These are phyloP conservation scores for Apostichopus leukothele DNA, from an alignment of 53 echinoderm and acorn worm genomes.

Conservation along the genomic window DNA sequence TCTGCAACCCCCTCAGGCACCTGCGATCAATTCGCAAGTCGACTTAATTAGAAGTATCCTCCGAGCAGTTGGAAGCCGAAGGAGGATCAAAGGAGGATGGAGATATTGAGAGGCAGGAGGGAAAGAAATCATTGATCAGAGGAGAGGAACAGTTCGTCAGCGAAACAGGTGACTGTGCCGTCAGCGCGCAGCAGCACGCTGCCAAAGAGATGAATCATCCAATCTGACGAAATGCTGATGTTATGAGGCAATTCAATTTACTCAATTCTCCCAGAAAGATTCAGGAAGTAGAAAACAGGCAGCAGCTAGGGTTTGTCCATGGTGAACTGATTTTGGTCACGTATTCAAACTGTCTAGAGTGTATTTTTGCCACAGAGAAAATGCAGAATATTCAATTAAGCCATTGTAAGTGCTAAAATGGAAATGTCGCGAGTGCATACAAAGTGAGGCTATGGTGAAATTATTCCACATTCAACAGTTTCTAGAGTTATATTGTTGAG, in stretches of 20 bases:
- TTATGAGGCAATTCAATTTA: not conserved
- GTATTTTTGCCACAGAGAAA: not conserved
- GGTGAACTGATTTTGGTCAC: not conserved
- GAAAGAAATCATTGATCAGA: not conserved
- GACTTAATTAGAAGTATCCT: conserved; percentile 44
- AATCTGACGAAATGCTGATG: not conserved
- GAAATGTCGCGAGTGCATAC: not conserved
- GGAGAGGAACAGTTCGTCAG: not conserved
- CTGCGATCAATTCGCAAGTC: conserved; percentile 6
- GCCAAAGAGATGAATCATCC: not conserved
- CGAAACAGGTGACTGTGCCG: not conserved
- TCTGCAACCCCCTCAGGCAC: not conserved
- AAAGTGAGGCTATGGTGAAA: not conserved
- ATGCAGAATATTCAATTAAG: not conserved
- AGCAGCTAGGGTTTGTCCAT: not conserved
- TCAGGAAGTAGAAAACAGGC: not conserved
- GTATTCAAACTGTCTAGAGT: not conserved
- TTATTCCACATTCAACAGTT: not conserved
- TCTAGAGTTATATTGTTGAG: not conserved
- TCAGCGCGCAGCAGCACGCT: no score
- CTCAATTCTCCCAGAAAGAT: not conserved
- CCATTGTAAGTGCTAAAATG: not conserved
- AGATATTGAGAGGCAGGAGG: conserved; percentile 16
- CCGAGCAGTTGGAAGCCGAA: conserved; percentile 26
- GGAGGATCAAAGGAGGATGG: conserved; percentile 8